Base-by-base conservation (phyloP, 37 sponge, comb jelly and placozoan species). In the Dysidea cf. avara region DNA sequence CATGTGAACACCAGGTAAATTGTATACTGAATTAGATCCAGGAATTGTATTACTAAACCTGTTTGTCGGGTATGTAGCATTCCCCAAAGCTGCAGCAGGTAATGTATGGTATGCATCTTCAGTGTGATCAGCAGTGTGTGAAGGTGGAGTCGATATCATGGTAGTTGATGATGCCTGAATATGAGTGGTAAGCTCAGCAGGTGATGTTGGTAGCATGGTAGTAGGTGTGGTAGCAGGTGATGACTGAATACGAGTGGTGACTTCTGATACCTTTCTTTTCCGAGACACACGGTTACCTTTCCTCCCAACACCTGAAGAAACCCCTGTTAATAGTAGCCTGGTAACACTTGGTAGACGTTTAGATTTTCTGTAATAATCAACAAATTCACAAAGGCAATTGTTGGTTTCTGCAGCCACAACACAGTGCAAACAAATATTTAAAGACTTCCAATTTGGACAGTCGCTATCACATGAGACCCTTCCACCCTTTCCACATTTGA, bases 401-500 rank as follows among this genome's bases (percentile, higher is more conserved):
- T 65, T 51, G 14, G n/a, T 3, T 1, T 54, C 26, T 54, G 77
- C 77, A 28, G 65, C 61, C n/a, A 40, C 66, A 7, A 76, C 66
- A 34, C 50, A 39, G 56, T 76, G 77, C 17, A 38, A 51, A 49
- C 77, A 76, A 17, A 76, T 39, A 11, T 52, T 54, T 43, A 64
- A 37, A 26, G 77, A 52, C 39, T 64, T 11, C 12, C 17, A 76
- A 28, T 64, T 59, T n/a, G 56, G n/a, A 36, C 77, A 76, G 17
- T 76, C 66, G 34, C 17, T 34, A 28, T 76, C 77, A 76, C 77
- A 76, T 18, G 17, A 14, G 40, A 55, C 64, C 50, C 26, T 53
- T 20, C 79, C 79, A n/a, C 64, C 71, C 49, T 69, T 80, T 16
- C 36, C 40, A 3, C 73, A 73, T 28, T 56, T 31, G 21, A 73